Base-by-base conservation (phyloP, 1,140 invertebrate species). In the Asbolus verrucosus region DNA sequence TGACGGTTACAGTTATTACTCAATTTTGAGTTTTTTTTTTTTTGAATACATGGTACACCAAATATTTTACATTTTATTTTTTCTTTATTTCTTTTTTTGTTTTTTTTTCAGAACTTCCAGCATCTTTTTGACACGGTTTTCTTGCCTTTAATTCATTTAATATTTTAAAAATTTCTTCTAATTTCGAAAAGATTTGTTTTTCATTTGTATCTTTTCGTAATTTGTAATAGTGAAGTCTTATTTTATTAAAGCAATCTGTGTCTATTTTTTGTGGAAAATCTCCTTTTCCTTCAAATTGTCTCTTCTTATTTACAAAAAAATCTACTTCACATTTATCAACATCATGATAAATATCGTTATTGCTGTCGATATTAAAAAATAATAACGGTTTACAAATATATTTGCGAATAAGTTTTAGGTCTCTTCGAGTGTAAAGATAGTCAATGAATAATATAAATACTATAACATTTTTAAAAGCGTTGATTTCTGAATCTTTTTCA, bases 371-470 rank as follows among this genome's bases (percentile, higher is more conserved):
- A 6, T n/a, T 6, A 6, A 36, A 36, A 36, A 36, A 36, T n/a
- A 36, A 36, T 36, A 36, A 11, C 2, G 33, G 33, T 6, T 5
- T 36, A n/a, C 2, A 2, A 36, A 36, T 36, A 36, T 36, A 36
- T 11, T 36, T 36, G 5, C 33, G 33, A 11, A 36, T 8, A 6
- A 6, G 5, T n/a, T 6, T 3, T 36, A 36, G 11, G 11, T 11
- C 5, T 36, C 11, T 36, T 36, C 24, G 9, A 30, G 6, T 54
- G 21, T 54, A 54, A 27, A 27, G 6, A n/a, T 24, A 27, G 6
- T 54, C 46, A 5, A 54, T 54, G 11, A 54, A 54, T 6, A 14
- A 27, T 11, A 63, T 63, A 39, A 63, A 63, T 39, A 63, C 15
- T 15, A 63, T 63, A 8, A 63, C 33, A 18, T 63, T 63, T 14